Conservation (phyloP, 2,797 vertebrate genomes). For the Brotula barbata region DNA sequence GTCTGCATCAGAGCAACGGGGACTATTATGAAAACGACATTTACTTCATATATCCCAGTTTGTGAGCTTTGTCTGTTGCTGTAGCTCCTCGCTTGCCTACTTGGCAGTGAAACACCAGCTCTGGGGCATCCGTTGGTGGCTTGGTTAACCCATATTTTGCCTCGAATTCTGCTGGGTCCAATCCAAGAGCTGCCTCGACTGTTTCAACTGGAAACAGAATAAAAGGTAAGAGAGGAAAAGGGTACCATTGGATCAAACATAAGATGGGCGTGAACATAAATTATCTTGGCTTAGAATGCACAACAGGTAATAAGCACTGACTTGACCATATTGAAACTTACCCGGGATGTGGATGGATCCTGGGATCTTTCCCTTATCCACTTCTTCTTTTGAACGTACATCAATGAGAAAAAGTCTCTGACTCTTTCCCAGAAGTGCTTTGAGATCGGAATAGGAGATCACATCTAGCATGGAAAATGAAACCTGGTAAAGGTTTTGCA, state of each 20-base stretch:
- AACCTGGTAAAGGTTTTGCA: neutral
- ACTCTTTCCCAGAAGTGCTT: conserved; percentile 65
- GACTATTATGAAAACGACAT: neutral
- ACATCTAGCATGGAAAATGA: conserved; percentile 42
- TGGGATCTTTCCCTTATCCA: conserved; percentile 76
- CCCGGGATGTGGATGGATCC: conserved; percentile 83
- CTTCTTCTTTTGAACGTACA: conserved; percentile 80
- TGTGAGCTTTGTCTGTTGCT: conserved; percentile 74
- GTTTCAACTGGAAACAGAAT: conserved; percentile 68
- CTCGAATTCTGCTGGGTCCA: conserved; percentile 78
- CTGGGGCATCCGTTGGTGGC: conserved; percentile 65
- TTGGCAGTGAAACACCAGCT: conserved; percentile 84
- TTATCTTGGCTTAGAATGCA: neutral
- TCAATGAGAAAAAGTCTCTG: conserved; percentile 77
- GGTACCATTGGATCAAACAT: neutral
- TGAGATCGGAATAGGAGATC: conserved; percentile 76
- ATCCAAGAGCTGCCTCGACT: conserved; percentile 75
- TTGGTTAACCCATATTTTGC: conserved; percentile 75
- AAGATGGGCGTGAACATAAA: neutral
- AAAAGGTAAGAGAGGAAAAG: neutral
- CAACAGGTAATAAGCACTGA: neutral
- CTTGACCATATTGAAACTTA: conserved; percentile 35
- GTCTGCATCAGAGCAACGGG: neutral
- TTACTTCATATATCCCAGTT: conserved; percentile 80
- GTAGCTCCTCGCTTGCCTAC: conserved; percentile 73